phyloP scores from a whole-genome alignment of 2,888 invertebrate species.

The Tubulanus polymorphus region DNA sequence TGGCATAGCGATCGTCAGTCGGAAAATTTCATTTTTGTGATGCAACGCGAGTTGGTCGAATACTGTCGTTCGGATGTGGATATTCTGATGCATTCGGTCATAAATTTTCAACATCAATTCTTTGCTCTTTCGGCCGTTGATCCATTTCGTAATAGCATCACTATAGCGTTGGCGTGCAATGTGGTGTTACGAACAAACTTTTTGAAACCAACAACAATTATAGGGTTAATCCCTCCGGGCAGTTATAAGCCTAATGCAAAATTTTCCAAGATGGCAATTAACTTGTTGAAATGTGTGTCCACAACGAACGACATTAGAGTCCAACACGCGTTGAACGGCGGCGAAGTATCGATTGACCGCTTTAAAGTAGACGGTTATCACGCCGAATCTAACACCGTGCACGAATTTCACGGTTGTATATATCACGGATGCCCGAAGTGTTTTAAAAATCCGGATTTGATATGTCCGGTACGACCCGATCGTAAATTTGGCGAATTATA shows the following conservation, averaged over 20 bases:
- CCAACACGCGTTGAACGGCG: conserved; percentile 8
- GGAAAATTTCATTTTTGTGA: no score
- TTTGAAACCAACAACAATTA: conserved; percentile 13
- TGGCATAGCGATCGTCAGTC: conserved; percentile 12
- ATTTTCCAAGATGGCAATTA: conserved; percentile 9
- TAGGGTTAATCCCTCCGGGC: conserved; percentile 13
- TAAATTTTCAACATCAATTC: conserved; percentile 14
- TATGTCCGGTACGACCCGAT: conserved; percentile 14
- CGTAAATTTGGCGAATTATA: conserved; percentile 10
- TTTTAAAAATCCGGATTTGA: conserved; percentile 1
- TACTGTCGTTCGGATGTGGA: conserved; percentile 25
- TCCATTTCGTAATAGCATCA: conserved; percentile 14
- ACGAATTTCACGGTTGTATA: conserved; percentile 23
- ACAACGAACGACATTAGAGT: conserved; percentile 9
- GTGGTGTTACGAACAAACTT: conserved; percentile 11
- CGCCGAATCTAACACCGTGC: conserved; percentile 14
- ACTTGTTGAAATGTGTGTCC: conserved; percentile 21
- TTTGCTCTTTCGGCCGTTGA: conserved; percentile 9
- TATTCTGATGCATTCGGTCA: conserved; percentile 9
- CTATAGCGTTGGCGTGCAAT: conserved; percentile 20
- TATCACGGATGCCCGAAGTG: conserved; percentile 24
- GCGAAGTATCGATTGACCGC: no score
- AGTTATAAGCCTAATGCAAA: conserved; percentile 15
- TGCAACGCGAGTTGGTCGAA: conserved; percentile 19
- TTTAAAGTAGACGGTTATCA: conserved; percentile 20